These are phyloP conservation scores for Amblyopsis rosae DNA, from an alignment of 2,113 vertebrate species.

Conservation along the genomic window DNA sequence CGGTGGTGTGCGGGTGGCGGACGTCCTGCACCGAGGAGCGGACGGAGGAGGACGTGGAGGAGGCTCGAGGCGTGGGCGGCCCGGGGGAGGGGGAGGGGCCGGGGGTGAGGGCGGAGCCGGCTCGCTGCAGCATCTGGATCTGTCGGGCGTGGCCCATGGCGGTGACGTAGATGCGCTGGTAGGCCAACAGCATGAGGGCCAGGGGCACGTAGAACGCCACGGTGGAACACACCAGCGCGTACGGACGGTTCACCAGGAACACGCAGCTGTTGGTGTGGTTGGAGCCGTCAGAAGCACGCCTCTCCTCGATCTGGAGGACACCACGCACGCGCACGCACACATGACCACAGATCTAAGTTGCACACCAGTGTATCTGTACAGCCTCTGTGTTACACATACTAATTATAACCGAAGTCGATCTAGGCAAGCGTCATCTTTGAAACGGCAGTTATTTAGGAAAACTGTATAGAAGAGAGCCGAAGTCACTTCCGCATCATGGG, in stretches of 20 bases:
- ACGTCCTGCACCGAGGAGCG: neutral
- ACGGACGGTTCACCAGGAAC: conserved; percentile 80
- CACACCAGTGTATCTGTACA: too few relatives aligned
- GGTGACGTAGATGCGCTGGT: conserved; percentile 80
- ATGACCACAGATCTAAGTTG: neutral
- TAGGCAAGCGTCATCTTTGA: too few relatives aligned
- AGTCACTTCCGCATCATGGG: too few relatives aligned
- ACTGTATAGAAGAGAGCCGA: too few relatives aligned
- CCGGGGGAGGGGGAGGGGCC: conserved; percentile 20
- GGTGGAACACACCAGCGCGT: conserved; percentile 79
- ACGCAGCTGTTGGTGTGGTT: conserved; percentile 78
- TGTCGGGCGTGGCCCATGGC: conserved; percentile 79
- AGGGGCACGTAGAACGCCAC: conserved; percentile 81
- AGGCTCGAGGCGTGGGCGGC: conserved; percentile 13
- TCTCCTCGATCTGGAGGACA: conserved; percentile 70
- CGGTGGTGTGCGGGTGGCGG: neutral
- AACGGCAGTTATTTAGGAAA: too few relatives aligned
- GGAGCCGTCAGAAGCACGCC: conserved; percentile 40
- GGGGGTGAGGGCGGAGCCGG: conserved; percentile 69
- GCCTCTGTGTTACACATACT: too few relatives aligned
- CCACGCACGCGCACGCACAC: neutral
- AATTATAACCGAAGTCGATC: too few relatives aligned
- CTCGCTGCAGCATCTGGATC: conserved; percentile 77
- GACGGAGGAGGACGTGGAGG: conserved; percentile 18
- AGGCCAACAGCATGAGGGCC: conserved; percentile 79